These are phyloP conservation scores for Notolepis coatsorum DNA, from an alignment of 2,797 vertebrate species.

Conservation along the genomic window DNA sequence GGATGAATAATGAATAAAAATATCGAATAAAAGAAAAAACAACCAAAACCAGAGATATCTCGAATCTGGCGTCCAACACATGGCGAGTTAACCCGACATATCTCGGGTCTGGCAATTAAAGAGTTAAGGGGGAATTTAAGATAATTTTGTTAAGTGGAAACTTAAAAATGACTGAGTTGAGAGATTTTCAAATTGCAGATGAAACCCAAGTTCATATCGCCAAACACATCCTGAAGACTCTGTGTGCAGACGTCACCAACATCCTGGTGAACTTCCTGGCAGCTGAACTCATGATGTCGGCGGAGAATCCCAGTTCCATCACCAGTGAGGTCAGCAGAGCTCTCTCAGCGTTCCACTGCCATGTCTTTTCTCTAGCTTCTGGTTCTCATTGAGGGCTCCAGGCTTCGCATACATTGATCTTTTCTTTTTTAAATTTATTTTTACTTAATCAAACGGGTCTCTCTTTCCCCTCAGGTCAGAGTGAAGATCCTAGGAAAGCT, in stretches of 20 bases:
- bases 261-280: conserved; percentile 93
- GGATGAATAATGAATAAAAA: too few species aligned
- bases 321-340: conserved; percentile 84
- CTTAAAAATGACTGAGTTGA: too few species aligned
- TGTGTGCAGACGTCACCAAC: conserved; percentile 93
- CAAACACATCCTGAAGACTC: conserved; percentile 91
- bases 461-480: conserved; percentile 80
- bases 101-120: too few species aligned
- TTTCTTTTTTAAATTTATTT: background rate
- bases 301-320: conserved; percentile 85
- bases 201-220: conserved; percentile 89
- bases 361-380: background rate
- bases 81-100: too few species aligned
- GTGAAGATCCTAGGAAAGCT: conserved; percentile 92
- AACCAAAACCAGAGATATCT: too few species aligned
- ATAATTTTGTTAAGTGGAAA: too few species aligned
- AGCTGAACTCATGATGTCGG: conserved; percentile 91
- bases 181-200: conserved; percentile 73
- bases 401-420: background rate
- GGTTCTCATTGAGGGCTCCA: background rate
- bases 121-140: too few species aligned
- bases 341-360: background rate
- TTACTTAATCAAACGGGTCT: conserved; percentile 13
- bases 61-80: too few species aligned
- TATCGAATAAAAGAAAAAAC: too few species aligned